These are phyloP conservation scores for Notoglanidium macrostoma DNA, from an alignment of 2,797 vertebrate genomes.

Conservation along the genomic window DNA sequence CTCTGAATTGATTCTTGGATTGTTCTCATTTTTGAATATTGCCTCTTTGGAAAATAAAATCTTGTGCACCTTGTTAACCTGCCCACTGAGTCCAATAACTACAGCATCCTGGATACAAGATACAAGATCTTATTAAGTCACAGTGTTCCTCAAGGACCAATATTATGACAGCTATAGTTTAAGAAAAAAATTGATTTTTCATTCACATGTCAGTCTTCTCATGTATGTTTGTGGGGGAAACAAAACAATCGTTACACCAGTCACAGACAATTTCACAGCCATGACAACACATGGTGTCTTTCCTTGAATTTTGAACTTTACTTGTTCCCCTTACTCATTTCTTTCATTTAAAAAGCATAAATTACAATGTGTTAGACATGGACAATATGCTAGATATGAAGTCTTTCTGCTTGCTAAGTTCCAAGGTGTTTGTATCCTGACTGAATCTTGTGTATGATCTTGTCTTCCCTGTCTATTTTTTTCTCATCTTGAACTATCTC, in stretches of 20 bases:
- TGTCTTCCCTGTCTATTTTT: background rate
- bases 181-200: background rate
- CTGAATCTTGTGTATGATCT: background rate
- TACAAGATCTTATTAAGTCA: background rate
- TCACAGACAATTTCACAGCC: background rate
- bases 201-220: background rate
- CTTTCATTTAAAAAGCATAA: background rate
- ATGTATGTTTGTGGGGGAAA: background rate
- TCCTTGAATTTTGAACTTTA: background rate
- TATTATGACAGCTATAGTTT: background rate
- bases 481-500: background rate
- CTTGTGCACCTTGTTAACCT: background rate
- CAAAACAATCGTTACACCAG: background rate
- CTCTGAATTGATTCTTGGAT: background rate
- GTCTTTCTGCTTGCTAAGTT: background rate
- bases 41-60: no score
- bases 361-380: no score
- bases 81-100: background rate
- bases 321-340: background rate
- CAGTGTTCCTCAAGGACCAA: background rate
- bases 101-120: background rate
- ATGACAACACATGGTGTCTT: background rate
- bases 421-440: no score
- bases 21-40: background rate
- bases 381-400: background rate